phyloP scores from a whole-genome alignment of 2,797 vertebrate genomes.

The Acomys russatus region DNA sequence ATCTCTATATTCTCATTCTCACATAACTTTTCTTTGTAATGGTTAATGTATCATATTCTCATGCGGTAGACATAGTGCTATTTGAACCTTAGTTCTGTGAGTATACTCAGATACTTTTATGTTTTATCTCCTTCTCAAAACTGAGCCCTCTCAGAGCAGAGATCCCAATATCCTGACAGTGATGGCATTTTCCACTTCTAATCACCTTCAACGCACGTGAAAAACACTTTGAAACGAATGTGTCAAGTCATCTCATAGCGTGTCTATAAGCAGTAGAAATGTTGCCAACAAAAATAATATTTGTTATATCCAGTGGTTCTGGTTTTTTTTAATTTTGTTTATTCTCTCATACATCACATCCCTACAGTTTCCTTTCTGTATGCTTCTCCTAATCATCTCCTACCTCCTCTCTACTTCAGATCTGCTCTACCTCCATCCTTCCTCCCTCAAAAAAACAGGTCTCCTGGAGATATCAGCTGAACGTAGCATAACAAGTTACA shows the following conservation, averaged over 20 bases:
- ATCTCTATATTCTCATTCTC: neutral
- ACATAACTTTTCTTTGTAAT: neutral
- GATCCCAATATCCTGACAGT: too few species aligned
- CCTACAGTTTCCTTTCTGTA: neutral
- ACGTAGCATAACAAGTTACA: neutral
- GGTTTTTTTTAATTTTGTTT: neutral
- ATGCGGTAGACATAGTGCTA: neutral
- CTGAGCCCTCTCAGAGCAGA: neutral
- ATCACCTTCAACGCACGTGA: neutral
- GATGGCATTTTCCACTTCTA: neutral
- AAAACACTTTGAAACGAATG: neutral
- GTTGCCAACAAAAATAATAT: neutral
- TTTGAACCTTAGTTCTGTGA: neutral
- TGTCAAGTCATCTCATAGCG: neutral
- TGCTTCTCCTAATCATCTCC: neutral
- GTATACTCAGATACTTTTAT: neutral
- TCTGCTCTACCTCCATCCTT: neutral
- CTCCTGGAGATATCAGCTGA: neutral
- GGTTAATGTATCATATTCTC: neutral
- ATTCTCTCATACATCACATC: neutral
- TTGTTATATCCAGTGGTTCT: neutral
- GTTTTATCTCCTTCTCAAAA: neutral
- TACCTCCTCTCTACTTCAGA: neutral
- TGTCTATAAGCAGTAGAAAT: neutral
- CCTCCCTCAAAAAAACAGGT: neutral